Evolutionary conservation across 1,140 invertebrate genomes (phyloP), one percentile per base, ranked within the genome.

Genomic region (Pseudoatta argentina): DNA sequence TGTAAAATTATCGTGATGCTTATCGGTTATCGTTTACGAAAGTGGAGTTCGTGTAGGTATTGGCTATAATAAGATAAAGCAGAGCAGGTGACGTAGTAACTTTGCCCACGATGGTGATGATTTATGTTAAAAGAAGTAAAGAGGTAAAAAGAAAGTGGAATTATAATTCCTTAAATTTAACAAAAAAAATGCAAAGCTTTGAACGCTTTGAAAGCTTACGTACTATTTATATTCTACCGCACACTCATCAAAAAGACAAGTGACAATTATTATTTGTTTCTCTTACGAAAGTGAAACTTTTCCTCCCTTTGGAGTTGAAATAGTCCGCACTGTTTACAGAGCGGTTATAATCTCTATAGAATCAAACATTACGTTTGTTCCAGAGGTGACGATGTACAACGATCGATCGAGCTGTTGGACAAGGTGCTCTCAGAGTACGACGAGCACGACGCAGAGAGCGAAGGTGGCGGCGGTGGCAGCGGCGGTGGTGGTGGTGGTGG

Each of bases 381-480:
- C 96, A 97, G 97, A 95, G 96, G 96, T 95, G 97, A 97, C 95
- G 97, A 97, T 96, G 97, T 97, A 92, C 97, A 97, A 95, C 96
- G 97, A 94, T 98, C 97, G 83, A 96, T 98, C 95, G 97, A 98
- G 95, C 96, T 98, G 89, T 96, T 98, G 95, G 98, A 98, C 96
- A 97, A 97, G 91, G 97, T 98, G 93, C 96, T 98, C 94, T 98
- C 97, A 88, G 98, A 98, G 95, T 98, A 98, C 95, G 97, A 98
- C 96, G 97, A 98, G 95, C 95, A 96, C 93, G 96, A 96, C 92
- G 96, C 96, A 93, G 96, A 94, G 91, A 91, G 91, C 83, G 94
- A 94, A 91, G 87, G 86, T 55, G 93, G 88, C 71, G 85, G 63
- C 27, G 83, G 94, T 89, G 67, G 93, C 91, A 48, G 92, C 90